Conservation (phyloP, 2,888 invertebrate species). For the Leptinotarsa haldemani region DNA sequence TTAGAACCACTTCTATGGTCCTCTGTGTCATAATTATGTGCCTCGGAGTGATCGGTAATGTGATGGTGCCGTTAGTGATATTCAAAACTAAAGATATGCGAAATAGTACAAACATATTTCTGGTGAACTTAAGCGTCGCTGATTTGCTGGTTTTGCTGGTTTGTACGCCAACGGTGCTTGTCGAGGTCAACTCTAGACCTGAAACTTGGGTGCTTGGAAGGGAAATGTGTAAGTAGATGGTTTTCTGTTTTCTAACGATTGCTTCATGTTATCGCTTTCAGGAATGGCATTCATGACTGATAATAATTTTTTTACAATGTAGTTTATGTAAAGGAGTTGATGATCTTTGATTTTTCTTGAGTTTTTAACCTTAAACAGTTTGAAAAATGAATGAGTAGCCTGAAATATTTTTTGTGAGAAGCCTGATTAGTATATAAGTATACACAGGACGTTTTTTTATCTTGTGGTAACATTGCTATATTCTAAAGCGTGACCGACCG, state of each 20-base stretch:
- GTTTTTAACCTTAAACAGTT: too few relatives aligned
- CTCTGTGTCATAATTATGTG: conserved; percentile 90
- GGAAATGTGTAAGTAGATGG: conserved; percentile 86
- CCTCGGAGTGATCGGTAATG: conserved; percentile 90
- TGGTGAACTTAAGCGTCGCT: conserved; percentile 92
- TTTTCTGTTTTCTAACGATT: conserved; percentile 31
- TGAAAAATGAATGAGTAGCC: too few relatives aligned
- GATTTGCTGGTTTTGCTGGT: conserved; percentile 91
- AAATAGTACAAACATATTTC: conserved; percentile 94
- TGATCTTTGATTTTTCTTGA: too few relatives aligned
- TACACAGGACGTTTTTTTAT: too few relatives aligned
- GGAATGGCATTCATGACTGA: background rate
- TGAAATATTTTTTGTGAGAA: too few relatives aligned
- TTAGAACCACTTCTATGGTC: conserved; percentile 88
- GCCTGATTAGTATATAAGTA: too few relatives aligned
- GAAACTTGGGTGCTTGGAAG: conserved; percentile 94
- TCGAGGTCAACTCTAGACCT: conserved; percentile 92
- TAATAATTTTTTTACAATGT: too few relatives aligned
- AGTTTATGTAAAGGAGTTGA: too few relatives aligned
- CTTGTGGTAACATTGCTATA: too few relatives aligned
- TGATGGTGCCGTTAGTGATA: conserved; percentile 94
- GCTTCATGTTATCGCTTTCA: background rate
- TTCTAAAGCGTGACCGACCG: too few relatives aligned
- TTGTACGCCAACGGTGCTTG: conserved; percentile 92
- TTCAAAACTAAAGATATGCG: conserved; percentile 93